Conservation (phyloP, 2,797 vertebrate genomes). For the Rhadinocentrus ornatus region DNA sequence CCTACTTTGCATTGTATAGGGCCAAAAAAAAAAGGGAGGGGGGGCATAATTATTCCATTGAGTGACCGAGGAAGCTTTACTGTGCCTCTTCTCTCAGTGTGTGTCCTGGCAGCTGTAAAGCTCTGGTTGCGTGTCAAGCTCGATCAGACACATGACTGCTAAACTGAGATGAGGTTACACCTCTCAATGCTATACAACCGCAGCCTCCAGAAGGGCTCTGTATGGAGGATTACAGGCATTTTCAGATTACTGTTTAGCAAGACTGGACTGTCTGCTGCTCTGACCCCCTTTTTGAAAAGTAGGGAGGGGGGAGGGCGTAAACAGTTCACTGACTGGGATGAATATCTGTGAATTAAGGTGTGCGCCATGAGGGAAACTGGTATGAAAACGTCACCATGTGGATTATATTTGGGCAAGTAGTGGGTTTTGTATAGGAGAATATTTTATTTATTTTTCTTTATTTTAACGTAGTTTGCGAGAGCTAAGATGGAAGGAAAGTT, state of each 20-base stretch:
- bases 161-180: slow-evolving; percentile 68
- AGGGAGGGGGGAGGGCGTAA: slow-evolving; percentile 2
- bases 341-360: slow-evolving; percentile 34
- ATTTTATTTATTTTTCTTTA: background rate
- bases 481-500: background rate
- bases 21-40: slow-evolving; percentile 43
- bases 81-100: slow-evolving; percentile 67
- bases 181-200: slow-evolving; percentile 56
- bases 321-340: slow-evolving; percentile 20
- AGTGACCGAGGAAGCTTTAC: slow-evolving; percentile 65
- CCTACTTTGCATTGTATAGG: slow-evolving; percentile 52
- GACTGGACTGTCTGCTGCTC: slow-evolving; percentile 75
- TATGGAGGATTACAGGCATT: slow-evolving; percentile 80
- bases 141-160: slow-evolving; percentile 74
- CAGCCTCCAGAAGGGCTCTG: slow-evolving; percentile 72
- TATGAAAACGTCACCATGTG: background rate
- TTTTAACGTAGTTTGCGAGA: background rate
- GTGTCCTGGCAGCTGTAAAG: slow-evolving; percentile 75
- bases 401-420: slow-evolving; percentile 1
- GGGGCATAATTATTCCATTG: slow-evolving; percentile 68
- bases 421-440: background rate
- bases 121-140: slow-evolving; percentile 74
- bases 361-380: background rate
- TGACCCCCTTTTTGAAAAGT: slow-evolving; percentile 67
- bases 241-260: slow-evolving; percentile 81